Percentiles rank a stretch among this genome's conserved stretches.
Evolutionary conservation across 2,113 vertebrate genomes (phyloP).

Genomic region (Alosa alosa): DNA sequence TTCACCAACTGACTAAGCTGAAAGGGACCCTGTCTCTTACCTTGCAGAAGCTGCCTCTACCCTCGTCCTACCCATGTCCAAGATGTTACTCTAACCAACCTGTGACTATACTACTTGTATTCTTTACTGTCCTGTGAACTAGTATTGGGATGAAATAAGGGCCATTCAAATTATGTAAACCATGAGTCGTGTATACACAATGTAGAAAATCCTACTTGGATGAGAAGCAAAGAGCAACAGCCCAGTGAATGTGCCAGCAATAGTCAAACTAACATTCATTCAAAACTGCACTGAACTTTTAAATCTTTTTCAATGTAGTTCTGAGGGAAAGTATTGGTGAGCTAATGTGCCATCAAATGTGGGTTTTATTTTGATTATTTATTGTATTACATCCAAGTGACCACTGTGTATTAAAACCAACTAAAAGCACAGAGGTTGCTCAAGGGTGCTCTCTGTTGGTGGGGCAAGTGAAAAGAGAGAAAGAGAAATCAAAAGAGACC

Average conservation of each 20-base stretch:
- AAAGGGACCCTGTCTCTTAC: not conserved
- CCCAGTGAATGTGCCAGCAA: not conserved
- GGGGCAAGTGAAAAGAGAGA: constrained; percentile 33
- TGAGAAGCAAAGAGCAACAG: not conserved
- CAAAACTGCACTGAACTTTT: not conserved
- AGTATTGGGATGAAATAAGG: not conserved
- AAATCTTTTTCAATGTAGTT: not conserved
- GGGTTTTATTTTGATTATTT: not conserved
- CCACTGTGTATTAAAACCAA: constrained; percentile 31
- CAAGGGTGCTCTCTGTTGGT: not conserved
- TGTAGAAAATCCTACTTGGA: not conserved
- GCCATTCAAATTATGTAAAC: not conserved
- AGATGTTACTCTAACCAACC: not conserved
- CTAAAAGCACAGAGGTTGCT: constrained; percentile 17
- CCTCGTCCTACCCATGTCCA: not conserved
- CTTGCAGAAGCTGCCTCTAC: not conserved
- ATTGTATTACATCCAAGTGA: not conserved
- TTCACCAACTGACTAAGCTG: not conserved
- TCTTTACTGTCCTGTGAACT: not conserved
- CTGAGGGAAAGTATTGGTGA: not conserved
- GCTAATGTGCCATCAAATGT: not conserved
- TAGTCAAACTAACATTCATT: not conserved
- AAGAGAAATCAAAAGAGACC: constrained; percentile 71
- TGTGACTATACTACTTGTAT: not conserved
- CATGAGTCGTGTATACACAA: not conserved